phyloP scores from a whole-genome alignment of 2,797 vertebrate genomes.

The Rhinella marina region DNA sequence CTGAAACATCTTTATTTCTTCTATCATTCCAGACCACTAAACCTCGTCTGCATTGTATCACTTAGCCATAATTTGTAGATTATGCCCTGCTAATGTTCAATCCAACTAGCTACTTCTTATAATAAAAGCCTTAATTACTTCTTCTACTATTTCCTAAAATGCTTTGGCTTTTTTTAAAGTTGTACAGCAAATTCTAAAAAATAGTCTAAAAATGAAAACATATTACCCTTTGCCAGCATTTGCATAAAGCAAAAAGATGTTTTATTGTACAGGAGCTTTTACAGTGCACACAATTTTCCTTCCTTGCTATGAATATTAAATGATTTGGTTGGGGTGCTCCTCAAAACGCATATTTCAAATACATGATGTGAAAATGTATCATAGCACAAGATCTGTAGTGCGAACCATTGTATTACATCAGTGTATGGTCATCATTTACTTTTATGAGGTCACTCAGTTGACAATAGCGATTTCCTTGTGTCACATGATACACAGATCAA shows the following conservation, averaged over 20 bases:
- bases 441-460: neutral
- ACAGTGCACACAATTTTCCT: neutral
- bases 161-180: slow-evolving; percentile 40
- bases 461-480: neutral
- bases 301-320: slow-evolving; percentile 22
- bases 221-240: slow-evolving; percentile 16
- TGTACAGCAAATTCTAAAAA: slow-evolving; percentile 28
- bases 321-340: neutral
- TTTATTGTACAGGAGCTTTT: slow-evolving; percentile 14
- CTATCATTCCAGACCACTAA: slow-evolving; percentile 61
- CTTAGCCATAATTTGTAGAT: slow-evolving; percentile 62
- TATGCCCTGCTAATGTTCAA: slow-evolving; percentile 60
- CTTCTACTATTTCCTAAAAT: slow-evolving; percentile 52
- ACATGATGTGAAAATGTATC: neutral
- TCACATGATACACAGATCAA: neutral
- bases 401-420: neutral
- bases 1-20: slow-evolving; percentile 62
- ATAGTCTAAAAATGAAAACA: slow-evolving; percentile 31
- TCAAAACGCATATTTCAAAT: neutral
- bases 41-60: slow-evolving; percentile 63
- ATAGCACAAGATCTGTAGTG: neutral
- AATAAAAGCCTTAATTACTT: slow-evolving; percentile 58
- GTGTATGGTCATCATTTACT: neutral
- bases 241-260: slow-evolving; percentile 28
- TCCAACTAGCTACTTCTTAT: slow-evolving; percentile 49